A percentile compares a stretch with the other conserved stretches of the same genome.
phyloP scores from a whole-genome alignment of 2,888 invertebrate genomes.

The Sylvicola cinctus region DNA sequence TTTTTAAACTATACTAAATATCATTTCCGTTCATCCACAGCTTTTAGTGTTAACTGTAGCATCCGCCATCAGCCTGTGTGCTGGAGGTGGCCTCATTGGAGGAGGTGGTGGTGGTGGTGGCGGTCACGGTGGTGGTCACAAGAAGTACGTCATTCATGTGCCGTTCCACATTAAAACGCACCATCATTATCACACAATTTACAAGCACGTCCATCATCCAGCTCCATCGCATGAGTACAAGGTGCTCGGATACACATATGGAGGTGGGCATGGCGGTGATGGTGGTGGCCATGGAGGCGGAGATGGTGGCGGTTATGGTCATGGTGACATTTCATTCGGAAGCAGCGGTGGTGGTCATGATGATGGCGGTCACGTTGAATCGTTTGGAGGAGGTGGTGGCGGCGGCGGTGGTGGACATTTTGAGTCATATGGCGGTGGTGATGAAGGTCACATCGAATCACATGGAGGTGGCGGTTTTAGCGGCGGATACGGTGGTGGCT shows the following conservation, averaged over 20 bases:
- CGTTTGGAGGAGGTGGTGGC: background rate
- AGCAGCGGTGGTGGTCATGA: constrained; percentile 1
- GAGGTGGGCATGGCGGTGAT: background rate
- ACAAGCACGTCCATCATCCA: background rate
- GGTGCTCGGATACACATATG: background rate
- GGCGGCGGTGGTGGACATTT: background rate
- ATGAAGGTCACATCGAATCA: too few relatives aligned
- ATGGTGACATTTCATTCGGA: background rate
- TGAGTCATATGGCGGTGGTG: too few relatives aligned
- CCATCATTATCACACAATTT: background rate
- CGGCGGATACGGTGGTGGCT: background rate
- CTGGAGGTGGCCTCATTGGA: background rate
- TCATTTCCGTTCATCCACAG: too few relatives aligned
- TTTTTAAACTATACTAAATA: too few relatives aligned
- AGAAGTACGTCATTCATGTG: constrained; percentile 1
- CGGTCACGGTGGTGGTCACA: background rate
- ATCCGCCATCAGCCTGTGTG: too few relatives aligned
- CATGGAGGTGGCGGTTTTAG: background rate
- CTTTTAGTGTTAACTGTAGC: too few relatives aligned
- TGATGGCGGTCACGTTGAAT: background rate
- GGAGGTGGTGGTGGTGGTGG: background rate
- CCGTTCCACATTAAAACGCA: background rate
- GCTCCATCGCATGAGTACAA: background rate
- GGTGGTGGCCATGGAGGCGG: background rate
- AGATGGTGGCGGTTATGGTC: background rate